Base-by-base conservation (phyloP, 2,888 invertebrate genomes). In the Pseudoips prasinana region DNA sequence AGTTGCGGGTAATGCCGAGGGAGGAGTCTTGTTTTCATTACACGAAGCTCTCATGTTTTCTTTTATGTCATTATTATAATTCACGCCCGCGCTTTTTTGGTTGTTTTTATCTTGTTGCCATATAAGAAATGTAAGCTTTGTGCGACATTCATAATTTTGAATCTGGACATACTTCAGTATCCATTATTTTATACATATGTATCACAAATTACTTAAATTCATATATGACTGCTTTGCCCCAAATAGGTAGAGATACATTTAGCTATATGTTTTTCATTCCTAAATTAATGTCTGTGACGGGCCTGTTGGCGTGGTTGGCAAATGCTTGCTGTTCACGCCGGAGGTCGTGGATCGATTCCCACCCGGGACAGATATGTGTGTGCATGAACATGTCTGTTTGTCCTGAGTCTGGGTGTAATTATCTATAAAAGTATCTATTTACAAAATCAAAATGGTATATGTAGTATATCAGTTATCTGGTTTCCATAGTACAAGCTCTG, bases 1-100 rank as follows among this genome's bases (percentile, higher is more conserved):
- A 74, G 75, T 72, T 73, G 73, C 65, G 48, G 64, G 64, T 75
- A 70, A 78, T 73, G 71, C 60, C 57, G 66, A 67, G 56, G 68
- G 68, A 52, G 68, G 64, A 56, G 49, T 28, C 56, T 58, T 64
- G 64, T 61, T 68, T 69, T 72, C 65, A 64, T 64, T 63, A 58
- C 33, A 43, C 44, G 37, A 46, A 50, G 49, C 37, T 34, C 29
- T 41, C 34, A 39, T 56, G 53, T 58, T 62, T 58, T 62, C 55
- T 57, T 62, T 62, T 57, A 52, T 46, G 46, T 50, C 49, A 55
- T 57, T 61, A 59, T 58, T 58, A 47, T 47, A 58, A 58, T 56
- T 48, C 58, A 47, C 53, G 43, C 48, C 48, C 30, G 22, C 41
- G 24, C 39, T 38, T 43, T 42, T 49, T 46, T 3, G 3, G 6